Percentiles rank a stretch among this genome's conserved stretches.
These are phyloP conservation scores for Metopia argyrocephala DNA, from an alignment of 2,888 invertebrate species.

Conservation along the genomic window DNA sequence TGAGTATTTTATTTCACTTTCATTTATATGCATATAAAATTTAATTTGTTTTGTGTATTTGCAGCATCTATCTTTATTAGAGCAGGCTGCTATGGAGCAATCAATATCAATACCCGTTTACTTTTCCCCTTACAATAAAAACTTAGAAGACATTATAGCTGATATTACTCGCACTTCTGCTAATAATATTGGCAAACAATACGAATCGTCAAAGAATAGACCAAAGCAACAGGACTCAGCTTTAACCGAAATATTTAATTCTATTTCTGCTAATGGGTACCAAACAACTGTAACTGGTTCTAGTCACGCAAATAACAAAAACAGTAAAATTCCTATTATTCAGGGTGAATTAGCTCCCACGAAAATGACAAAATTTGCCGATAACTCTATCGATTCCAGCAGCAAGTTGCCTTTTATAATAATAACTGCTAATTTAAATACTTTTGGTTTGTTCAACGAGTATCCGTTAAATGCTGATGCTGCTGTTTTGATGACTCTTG, in stretches of 20 bases:
- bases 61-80: conserved; percentile 87
- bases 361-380: conserved; percentile 69
- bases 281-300: conserved; percentile 90
- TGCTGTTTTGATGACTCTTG: conserved; percentile 91
- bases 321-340: conserved; percentile 91
- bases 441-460: conserved; percentile 92
- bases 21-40: no score
- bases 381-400: conserved; percentile 80
- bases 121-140: conserved; percentile 87
- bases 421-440: conserved; percentile 95
- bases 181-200: conserved; percentile 30
- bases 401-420: conserved; percentile 89
- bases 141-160: conserved; percentile 86
- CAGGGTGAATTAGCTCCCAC: conserved; percentile 86
- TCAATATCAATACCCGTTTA: conserved; percentile 92
- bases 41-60: conserved; percentile 64
- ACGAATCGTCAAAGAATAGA: conserved; percentile 46
- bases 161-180: conserved; percentile 82
- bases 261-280: conserved; percentile 96
- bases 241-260: conserved; percentile 88
- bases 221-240: conserved; percentile 83
- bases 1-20: no score
- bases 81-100: conserved; percentile 89
- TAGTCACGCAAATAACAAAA: conserved; percentile 84
- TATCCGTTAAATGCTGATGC: conserved; percentile 93